Conservation (phyloP, 2,888 invertebrate species). For the Allacma fusca region DNA sequence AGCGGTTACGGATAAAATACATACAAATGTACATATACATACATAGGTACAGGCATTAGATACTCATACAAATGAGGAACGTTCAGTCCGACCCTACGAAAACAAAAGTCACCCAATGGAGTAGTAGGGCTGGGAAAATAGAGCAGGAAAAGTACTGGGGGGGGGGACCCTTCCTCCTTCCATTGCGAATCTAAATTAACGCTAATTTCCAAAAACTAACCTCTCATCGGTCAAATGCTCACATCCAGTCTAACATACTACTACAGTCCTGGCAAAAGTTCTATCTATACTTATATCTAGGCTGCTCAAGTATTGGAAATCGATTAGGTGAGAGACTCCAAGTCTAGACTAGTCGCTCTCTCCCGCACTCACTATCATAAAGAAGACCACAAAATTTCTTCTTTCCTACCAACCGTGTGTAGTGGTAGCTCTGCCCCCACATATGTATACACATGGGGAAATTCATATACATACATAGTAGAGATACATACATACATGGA, state of each 20-base stretch:
- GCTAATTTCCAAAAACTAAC: constrained; percentile 12
- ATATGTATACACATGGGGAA: no score
- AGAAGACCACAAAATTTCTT: constrained; percentile 7
- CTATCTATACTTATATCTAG: neutral
- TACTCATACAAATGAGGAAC: no score
- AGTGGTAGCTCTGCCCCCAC: no score
- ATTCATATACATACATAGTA: no score
- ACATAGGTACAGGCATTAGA: no score
- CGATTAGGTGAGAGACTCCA: constrained; percentile 16
- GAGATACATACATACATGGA: no score
- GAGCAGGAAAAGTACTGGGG: neutral
- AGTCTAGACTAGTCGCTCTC: constrained; percentile 8
- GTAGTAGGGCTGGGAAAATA: neutral
- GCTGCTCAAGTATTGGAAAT: constrained; percentile 2
- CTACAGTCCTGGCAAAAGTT: neutral
- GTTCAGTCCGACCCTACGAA: no score
- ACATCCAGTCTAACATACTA: neutral
- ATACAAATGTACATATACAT: no score
- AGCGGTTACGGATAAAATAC: no score
- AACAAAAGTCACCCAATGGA: neutral
- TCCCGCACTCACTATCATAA: neutral
- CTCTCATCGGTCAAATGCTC: constrained; percentile 1
- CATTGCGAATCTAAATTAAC: constrained; percentile 4
- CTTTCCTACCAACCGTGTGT: neutral
- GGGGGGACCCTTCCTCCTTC: neutral